These are phyloP conservation scores for Dermatemys mawii DNA, from an alignment of 2,113 vertebrate species.

Conservation along the genomic window DNA sequence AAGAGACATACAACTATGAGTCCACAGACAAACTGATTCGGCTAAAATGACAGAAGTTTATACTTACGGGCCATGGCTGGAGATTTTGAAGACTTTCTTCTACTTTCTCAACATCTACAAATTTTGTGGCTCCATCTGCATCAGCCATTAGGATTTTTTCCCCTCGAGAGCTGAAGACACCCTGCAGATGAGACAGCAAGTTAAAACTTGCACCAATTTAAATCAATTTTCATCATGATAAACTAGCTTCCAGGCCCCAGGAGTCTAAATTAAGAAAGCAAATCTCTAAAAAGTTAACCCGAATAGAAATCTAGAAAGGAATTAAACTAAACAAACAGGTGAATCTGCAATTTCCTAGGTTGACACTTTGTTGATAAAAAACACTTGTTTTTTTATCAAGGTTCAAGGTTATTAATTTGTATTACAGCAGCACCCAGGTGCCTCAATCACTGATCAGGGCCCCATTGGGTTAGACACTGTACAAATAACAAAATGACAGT, in stretches of 20 bases:
- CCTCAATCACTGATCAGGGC: not conserved
- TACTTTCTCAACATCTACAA: slow-evolving; percentile 91
- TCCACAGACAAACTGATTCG: not conserved
- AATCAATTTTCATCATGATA: not conserved
- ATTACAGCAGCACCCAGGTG: not conserved
- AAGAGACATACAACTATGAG: not conserved
- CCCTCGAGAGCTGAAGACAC: slow-evolving; percentile 89
- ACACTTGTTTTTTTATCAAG: too few species aligned
- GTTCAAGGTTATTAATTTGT: not conserved
- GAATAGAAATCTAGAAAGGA: not conserved
- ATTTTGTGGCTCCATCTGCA: slow-evolving; percentile 97
- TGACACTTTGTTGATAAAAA: not conserved
- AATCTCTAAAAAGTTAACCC: not conserved
- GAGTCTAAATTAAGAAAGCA: not conserved
- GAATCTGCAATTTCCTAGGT: not conserved
- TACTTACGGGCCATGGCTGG: slow-evolving; percentile 86
- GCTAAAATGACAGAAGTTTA: not conserved
- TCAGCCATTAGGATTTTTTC: slow-evolving; percentile 94
- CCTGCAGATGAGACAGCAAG: slow-evolving; percentile 75
- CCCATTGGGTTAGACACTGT: not conserved
- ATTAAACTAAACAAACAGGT: not conserved
- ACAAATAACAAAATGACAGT: not conserved
- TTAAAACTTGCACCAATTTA: not conserved
- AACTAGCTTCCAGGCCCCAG: not conserved
- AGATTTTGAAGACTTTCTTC: slow-evolving; percentile 87